Evolutionary conservation across 2,888 invertebrate species (phyloP), one percentile per base, ranked within the genome.

Genomic region (Cistogaster globosa): DNA sequence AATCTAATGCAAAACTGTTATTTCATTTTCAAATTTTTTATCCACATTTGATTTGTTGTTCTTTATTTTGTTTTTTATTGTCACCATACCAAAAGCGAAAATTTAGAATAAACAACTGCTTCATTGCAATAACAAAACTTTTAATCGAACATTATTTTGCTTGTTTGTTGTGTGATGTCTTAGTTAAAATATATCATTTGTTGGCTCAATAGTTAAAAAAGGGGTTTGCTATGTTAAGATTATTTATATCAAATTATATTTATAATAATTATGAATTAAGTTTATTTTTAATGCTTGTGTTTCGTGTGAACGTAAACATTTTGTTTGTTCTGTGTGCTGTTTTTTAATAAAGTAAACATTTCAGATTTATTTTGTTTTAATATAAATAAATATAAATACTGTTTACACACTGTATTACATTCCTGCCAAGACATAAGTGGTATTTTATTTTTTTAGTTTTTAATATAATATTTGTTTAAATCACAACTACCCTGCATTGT

Each of bases 1-100:
- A 53, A 26, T 36, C 14, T 55, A 26, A 75, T 32, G 5, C 32
- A 32, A 77, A 53, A 69, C 42, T 22, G n/a, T 2, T 55, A 51
- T 36, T 48, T 76, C 38, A 38, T 58, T 77, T 77, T 58, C 38
- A 82, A n/a, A 79, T 79, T 71, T 77, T 81, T 78, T 79, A 42
- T 78, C 84, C 84, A 81, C 84, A 77, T 81, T 84, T 72, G 53
- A 53, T 85, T 82, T 82, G 67, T 77, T 85, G 69, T 74, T 71
- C 65, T 83, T 83, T 5, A 78, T 78, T 83, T 60, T 67, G 20
- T 53, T 77, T 71, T 76, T 69, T 26, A 38, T 42, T 55, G 55
- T 16, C 18, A 51, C 22, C 2, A 5, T 12, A 53, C 5, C 42
- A 42, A 63, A 58, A 18, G 63, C 60, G 51, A 60, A 72, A 69